phyloP scores from a whole-genome alignment of 2,888 invertebrate genomes.

The Icerya purchasi region DNA sequence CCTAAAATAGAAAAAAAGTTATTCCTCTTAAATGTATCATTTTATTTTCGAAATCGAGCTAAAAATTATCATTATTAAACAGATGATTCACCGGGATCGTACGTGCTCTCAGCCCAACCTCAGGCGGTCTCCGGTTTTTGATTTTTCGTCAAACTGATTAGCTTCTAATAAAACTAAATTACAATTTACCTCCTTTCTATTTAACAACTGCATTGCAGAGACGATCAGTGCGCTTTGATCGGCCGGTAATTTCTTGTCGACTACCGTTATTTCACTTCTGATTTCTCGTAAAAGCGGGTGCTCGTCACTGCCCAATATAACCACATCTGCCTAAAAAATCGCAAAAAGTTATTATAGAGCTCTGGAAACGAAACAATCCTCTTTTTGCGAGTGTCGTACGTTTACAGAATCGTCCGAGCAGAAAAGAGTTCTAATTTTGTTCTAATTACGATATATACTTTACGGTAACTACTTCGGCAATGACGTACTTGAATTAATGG shows the following conservation, averaged over 20 bases:
- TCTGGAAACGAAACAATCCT: background rate
- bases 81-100: no score
- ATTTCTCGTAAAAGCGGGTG: constrained; percentile 27
- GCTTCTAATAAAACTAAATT: constrained; percentile 13
- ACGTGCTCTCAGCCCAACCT: no score
- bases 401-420: background rate
- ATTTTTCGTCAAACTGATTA: constrained; percentile 11
- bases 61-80: no score
- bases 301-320: constrained; percentile 27
- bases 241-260: constrained; percentile 35
- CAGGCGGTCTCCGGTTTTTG: no score
- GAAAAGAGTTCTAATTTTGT: no score
- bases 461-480: no score
- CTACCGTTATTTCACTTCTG: constrained; percentile 32
- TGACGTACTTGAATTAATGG: constrained; percentile 23
- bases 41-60: no score
- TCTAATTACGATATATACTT: no score
- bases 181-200: constrained; percentile 29
- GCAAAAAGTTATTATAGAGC: background rate
- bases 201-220: constrained; percentile 32
- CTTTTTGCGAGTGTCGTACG: background rate
- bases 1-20: no score
- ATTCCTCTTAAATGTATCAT: no score
- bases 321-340: constrained; percentile 38
- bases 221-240: constrained; percentile 32